phyloP scores from a whole-genome alignment of 2,113 vertebrate genomes.

The Albula glossodonta region DNA sequence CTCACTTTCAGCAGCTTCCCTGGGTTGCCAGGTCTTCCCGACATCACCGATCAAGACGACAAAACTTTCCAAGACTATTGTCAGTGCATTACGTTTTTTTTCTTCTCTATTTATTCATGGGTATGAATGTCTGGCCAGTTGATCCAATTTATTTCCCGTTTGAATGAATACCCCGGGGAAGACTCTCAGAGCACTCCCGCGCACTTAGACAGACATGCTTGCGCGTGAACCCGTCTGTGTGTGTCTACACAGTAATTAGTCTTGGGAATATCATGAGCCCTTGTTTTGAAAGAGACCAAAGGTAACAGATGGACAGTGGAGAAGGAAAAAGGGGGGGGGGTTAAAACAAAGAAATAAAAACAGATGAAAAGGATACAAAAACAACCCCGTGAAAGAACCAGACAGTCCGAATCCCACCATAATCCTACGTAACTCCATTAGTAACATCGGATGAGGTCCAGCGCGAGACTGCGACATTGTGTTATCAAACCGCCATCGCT shows the following conservation, averaged over 20 bases:
- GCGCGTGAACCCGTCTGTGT: constrained; percentile 69
- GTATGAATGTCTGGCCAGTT: constrained; percentile 64
- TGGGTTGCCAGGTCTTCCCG: neutral
- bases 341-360: constrained; percentile 57
- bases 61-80: constrained; percentile 27
- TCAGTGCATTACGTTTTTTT: constrained; percentile 27
- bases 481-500: constrained; percentile 55
- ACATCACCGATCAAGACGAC: neutral
- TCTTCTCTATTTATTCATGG: constrained; percentile 47
- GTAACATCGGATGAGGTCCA: constrained; percentile 48
- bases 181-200: constrained; percentile 48
- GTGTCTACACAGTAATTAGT: constrained; percentile 77
- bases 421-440: constrained; percentile 46
- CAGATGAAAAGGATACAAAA: constrained; percentile 40
- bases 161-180: constrained; percentile 58
- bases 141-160: constrained; percentile 68
- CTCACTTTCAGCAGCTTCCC: neutral
- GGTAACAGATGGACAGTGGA: constrained; percentile 76
- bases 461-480: constrained; percentile 49
- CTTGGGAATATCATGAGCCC: constrained; percentile 73
- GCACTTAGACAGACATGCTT: constrained; percentile 61
- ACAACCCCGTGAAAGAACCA: constrained; percentile 43
- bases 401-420: constrained; percentile 34
- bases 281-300: constrained; percentile 68
- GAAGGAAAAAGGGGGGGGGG: constrained; percentile 53